Conservation (phyloP, 92 coral and sea anemone species). For the Nematostella vectensis region DNA sequence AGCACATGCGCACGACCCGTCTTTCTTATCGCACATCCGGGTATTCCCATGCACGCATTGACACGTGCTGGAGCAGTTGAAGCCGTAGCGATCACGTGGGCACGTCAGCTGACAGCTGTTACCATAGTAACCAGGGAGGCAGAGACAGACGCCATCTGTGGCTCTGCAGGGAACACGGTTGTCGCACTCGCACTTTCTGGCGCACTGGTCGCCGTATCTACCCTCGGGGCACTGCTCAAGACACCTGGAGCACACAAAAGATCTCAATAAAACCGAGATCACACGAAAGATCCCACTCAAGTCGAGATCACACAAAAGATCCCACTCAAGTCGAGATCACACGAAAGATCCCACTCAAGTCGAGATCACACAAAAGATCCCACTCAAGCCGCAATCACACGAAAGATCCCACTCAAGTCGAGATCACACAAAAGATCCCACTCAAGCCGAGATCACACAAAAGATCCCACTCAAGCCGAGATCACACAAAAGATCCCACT, state of each 20-base stretch:
- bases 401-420: no score
- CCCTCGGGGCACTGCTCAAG: conserved; percentile 61
- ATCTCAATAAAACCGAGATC: not conserved
- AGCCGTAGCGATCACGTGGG: conserved; percentile 59
- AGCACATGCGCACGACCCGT: conserved; percentile 66
- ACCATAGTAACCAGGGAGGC: conserved; percentile 86
- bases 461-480: no score
- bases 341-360: no score
- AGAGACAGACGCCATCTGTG: conserved; percentile 62
- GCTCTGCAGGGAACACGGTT: conserved; percentile 64
- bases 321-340: no score
- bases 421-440: no score
- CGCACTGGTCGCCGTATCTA: conserved; percentile 64
- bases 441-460: no score
- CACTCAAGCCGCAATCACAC: no score
- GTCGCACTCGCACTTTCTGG: conserved; percentile 43
- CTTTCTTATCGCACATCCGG: conserved; percentile 33
- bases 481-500: no score
- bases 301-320: no score
- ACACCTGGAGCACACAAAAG: conserved; percentile 41
- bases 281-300: not conserved
- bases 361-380: no score
- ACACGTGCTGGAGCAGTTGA: conserved; percentile 67
- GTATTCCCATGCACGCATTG: conserved; percentile 44
- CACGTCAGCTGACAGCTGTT: conserved; percentile 59